Evolutionary conservation across 92 coral and sea anemone species (phyloP), one percentile per base, ranked within the genome.

Genomic region (Bergia sp.): DNA sequence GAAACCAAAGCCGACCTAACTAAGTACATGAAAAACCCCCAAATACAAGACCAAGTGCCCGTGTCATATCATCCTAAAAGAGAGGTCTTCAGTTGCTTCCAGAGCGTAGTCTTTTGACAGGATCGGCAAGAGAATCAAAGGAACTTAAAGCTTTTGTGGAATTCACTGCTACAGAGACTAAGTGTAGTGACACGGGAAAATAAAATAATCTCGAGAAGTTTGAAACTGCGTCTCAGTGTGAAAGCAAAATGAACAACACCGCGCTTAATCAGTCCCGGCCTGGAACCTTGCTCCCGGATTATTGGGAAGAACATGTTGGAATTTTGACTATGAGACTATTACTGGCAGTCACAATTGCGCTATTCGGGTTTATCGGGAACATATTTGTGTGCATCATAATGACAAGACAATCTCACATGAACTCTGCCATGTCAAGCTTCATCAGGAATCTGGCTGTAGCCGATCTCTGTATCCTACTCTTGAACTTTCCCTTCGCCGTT

Each of bases 371-470:
- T 44, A 41, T 75, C 42, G 79, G 79, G n/a, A 75, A 75, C 45
- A 75, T 75, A 75, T 75, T 75, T 40, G 79, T 75, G 45, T 75
- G 79, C 10, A 44, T 75, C 47, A 75, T 75, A 0, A 75, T 72
- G 76, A 72, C 76, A 18, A 45, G 40, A 50, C 64, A 79, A 23
- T 79, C 82, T 5, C 82, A 44, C 82, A 79, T 79, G 61, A 79
- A 79, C 57, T 79, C 64, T n/a, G 82, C 82, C 37, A 79, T 79
- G 82, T 45, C 82, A 37, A 79, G 58, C 36, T 45, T 45, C 82
- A 79, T 79, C 58, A 79, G 40, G 65, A 79, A 50, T 13, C 23
- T 79, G 43, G 82, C 82, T n/a, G 61, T 79, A 39, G 66, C 82
- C 16, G 82, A 79, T 47, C 82, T 79, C 61, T 45, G 82, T 47